A percentile compares a stretch with the other conserved stretches of the same genome.
These are phyloP conservation scores for Notarius quadriscutis DNA, from an alignment of 2,113 vertebrate species.

Conservation along the genomic window DNA sequence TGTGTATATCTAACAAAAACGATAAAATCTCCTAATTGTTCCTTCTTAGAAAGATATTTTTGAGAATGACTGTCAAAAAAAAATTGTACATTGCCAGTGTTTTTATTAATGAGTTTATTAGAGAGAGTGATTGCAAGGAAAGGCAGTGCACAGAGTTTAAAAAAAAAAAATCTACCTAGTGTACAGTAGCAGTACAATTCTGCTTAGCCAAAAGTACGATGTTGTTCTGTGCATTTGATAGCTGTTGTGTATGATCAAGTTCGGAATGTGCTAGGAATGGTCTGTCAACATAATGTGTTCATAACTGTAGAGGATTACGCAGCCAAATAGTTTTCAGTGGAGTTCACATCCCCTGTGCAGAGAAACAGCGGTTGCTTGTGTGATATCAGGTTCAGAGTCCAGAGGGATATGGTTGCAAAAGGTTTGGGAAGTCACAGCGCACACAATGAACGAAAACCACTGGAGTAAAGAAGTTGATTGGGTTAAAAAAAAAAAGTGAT, in stretches of 20 bases:
- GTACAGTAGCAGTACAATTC: not conserved
- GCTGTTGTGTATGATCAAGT: not conserved
- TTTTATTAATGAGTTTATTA: not conserved
- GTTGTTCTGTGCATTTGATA: not conserved
- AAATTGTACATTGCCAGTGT: too few relatives aligned
- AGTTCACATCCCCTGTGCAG: not conserved
- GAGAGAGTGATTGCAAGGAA: not conserved
- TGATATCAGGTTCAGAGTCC: not conserved
- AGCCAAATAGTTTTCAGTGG: not conserved
- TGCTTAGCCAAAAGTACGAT: not conserved
- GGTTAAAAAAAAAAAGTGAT: not conserved
- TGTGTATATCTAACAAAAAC: too few relatives aligned
- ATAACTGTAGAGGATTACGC: not conserved
- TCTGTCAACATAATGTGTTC: not conserved
- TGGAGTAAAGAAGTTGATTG: not conserved
- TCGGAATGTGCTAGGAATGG: not conserved
- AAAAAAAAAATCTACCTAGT: not conserved
- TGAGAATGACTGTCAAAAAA: not conserved
- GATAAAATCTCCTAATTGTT: not conserved
- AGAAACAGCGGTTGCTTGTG: not conserved
- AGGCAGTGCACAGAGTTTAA: not conserved
- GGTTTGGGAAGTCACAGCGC: not conserved
- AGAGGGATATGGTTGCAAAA: not conserved
- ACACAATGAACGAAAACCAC: not conserved
- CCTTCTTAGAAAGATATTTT: not conserved